Evolutionary conservation across 2,888 invertebrate genomes (phyloP).

Genomic region (Frankliniella fusca): DNA sequence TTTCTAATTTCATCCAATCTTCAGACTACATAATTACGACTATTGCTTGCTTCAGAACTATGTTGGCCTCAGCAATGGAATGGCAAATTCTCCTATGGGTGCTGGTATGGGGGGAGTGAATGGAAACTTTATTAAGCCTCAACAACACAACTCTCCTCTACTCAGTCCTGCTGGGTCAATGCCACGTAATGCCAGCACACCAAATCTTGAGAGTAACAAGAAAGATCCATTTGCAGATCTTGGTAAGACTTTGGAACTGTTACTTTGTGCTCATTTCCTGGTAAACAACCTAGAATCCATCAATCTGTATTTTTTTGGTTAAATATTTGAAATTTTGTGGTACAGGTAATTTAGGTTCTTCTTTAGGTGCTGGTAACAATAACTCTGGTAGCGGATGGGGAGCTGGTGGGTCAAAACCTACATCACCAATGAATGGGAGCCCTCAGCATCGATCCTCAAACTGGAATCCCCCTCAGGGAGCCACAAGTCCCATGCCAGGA

Average conservation of each 20-base stretch:
- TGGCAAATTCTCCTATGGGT: not conserved
- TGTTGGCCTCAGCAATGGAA: not conserved
- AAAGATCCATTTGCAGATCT: constrained; percentile 73
- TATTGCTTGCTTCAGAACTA: constrained; percentile 3
- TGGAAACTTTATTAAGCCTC: constrained; percentile 36
- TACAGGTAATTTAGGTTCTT: constrained; percentile 45
- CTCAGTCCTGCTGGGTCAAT: constrained; percentile 39
- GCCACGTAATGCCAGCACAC: constrained; percentile 51
- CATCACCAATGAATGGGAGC: constrained; percentile 45
- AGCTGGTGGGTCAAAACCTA: constrained; percentile 37
- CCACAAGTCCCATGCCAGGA: constrained; percentile 39
- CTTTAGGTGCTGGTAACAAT: constrained; percentile 31
- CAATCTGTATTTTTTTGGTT: not conserved
- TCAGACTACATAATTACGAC: not conserved
- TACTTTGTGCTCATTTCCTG: not conserved
- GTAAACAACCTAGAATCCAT: not conserved
- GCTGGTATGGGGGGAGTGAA: constrained; percentile 41
- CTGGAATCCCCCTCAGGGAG: constrained; percentile 31
- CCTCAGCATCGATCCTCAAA: constrained; percentile 45
- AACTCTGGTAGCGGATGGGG: constrained; percentile 28
- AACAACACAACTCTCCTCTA: constrained; percentile 17
- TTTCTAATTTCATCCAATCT: too few relatives aligned
- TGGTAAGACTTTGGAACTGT: constrained; percentile 45
- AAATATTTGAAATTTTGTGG: constrained; percentile 13
- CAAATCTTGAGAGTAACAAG: constrained; percentile 52